These are phyloP conservation scores for Cichladusa arquata DNA, from an alignment of 2,113 vertebrate genomes.

Conservation along the genomic window DNA sequence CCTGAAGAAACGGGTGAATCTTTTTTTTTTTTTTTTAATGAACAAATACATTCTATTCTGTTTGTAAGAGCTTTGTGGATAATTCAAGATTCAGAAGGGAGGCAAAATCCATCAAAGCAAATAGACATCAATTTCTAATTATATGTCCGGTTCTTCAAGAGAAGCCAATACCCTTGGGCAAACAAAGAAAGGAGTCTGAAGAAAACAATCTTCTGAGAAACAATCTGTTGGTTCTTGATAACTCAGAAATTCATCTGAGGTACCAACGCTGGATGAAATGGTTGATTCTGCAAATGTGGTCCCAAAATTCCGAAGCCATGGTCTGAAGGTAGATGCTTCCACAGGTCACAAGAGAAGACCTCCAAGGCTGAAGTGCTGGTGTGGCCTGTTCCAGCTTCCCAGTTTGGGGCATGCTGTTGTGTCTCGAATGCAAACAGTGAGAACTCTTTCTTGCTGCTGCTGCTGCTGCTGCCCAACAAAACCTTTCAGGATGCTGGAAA, in stretches of 20 bases:
- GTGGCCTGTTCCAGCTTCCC: background rate
- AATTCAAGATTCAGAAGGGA: constrained; percentile 54
- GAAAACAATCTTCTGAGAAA: constrained; percentile 30
- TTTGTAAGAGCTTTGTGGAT: constrained; percentile 59
- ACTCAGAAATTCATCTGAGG: background rate
- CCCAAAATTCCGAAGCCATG: background rate
- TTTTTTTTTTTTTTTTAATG: constrained; percentile 47
- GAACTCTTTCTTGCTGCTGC: background rate
- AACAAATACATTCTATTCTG: constrained; percentile 66
- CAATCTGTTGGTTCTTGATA: constrained; percentile 16
- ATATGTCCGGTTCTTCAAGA: constrained; percentile 37
- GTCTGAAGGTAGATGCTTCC: background rate
- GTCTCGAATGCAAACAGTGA: background rate
- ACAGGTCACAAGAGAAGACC: background rate
- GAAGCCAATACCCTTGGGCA: constrained; percentile 27
- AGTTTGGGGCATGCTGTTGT: background rate
- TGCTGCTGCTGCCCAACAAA: background rate
- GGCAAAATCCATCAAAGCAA: constrained; percentile 55
- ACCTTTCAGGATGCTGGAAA: background rate
- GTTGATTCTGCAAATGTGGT: background rate
- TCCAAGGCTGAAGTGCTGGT: background rate
- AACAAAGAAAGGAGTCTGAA: constrained; percentile 15
- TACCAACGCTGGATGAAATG: background rate
- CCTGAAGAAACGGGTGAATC: constrained; percentile 46
- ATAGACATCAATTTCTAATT: constrained; percentile 66